Evolutionary conservation across 2,797 vertebrate species (phyloP).

Genomic region (Clarias platycephalus): DNA sequence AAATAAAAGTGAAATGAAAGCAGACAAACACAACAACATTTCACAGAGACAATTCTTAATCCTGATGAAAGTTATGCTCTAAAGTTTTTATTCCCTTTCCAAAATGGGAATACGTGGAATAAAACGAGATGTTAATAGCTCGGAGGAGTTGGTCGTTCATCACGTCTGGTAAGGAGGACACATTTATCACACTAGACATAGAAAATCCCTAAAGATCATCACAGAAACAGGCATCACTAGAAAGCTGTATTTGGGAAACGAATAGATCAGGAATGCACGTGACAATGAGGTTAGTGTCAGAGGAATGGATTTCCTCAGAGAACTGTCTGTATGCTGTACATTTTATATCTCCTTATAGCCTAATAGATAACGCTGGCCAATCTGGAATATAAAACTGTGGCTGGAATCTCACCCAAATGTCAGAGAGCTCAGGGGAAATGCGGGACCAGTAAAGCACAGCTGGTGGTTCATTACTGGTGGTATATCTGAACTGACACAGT

Average conservation of each 20-base stretch:
- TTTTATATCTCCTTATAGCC: background rate
- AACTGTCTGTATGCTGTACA: background rate
- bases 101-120: background rate
- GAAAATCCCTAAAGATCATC: slow-evolving; percentile 10
- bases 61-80: background rate
- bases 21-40: background rate
- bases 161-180: background rate
- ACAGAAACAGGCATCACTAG: slow-evolving; percentile 18
- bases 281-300: too few relatives aligned
- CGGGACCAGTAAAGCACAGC: background rate
- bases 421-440: background rate
- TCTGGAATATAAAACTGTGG: background rate
- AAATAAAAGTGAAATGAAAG: slow-evolving; percentile 2
- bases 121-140: slow-evolving; percentile 10
- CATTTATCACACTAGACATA: slow-evolving; percentile 14
- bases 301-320: background rate
- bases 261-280: background rate
- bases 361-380: background rate
- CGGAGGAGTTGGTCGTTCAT: slow-evolving; percentile 11
- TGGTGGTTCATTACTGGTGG: slow-evolving; percentile 1
- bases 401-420: slow-evolving; percentile 17
- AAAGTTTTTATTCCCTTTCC: background rate
- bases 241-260: background rate
- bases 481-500: slow-evolving; percentile 27
- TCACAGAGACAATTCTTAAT: slow-evolving; percentile 24